Conservation (phyloP, 2,113 vertebrate genomes). For the Leptobrachium leishanense region DNA sequence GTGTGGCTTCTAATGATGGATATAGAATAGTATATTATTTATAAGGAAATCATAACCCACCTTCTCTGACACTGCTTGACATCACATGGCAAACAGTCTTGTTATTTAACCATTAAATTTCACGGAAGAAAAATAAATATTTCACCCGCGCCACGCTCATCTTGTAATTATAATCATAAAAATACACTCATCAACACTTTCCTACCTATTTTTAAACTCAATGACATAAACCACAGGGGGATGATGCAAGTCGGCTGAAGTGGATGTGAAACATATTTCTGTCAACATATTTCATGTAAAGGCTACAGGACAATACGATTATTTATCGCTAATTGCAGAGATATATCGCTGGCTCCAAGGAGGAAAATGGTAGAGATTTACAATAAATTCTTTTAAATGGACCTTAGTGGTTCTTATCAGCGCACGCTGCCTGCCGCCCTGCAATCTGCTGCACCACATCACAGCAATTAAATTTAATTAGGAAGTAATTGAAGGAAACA, state of each 20-base stretch:
- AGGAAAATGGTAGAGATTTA: conserved; percentile 13
- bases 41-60: too few species aligned
- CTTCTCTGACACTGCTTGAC: too few species aligned
- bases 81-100: too few species aligned
- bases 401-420: conserved; percentile 41
- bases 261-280: not conserved
- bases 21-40: too few species aligned
- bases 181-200: too few species aligned
- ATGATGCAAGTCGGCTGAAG: not conserved
- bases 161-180: too few species aligned
- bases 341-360: conserved; percentile 11
- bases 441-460: conserved; percentile 44
- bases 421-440: conserved; percentile 25
- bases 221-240: not conserved
- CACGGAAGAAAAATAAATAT: too few species aligned
- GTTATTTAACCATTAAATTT: too few species aligned
- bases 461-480: conserved; percentile 47
- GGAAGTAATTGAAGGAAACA: conserved; percentile 43
- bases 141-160: too few species aligned
- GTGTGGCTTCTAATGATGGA: too few species aligned
- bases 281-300: not conserved
- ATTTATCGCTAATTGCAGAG: conserved; percentile 14
- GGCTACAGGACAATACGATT: conserved; percentile 6
- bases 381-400: conserved; percentile 41
- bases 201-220: not conserved